These are phyloP conservation scores for Amblyopsis hoosieri DNA, from an alignment of 2,797 vertebrate genomes.

Conservation along the genomic window DNA sequence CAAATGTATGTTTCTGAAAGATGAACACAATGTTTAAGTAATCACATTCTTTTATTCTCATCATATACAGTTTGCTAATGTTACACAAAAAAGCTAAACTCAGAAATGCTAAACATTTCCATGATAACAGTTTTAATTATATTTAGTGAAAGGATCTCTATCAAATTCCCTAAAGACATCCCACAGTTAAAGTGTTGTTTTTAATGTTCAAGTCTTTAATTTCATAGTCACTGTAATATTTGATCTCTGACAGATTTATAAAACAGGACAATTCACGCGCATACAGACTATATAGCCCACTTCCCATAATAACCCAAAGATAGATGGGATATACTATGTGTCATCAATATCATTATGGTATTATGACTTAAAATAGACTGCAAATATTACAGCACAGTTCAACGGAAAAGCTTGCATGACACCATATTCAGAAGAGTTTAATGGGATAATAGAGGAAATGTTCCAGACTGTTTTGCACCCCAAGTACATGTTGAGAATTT, in stretches of 20 bases:
- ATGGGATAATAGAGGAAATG: constrained; percentile 31
- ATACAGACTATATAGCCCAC: no score
- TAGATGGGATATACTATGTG: no score
- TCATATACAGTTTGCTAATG: constrained; percentile 19
- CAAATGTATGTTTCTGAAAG: constrained; percentile 28
- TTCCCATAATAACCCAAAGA: no score
- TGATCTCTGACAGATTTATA: no score
- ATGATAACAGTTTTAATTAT: constrained; percentile 34
- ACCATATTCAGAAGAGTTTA: constrained; percentile 14
- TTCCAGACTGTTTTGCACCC: no score
- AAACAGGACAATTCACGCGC: no score
- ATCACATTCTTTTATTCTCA: no score
- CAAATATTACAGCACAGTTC: constrained; percentile 4
- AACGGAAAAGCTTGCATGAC: constrained; percentile 52
- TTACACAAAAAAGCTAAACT: no score
- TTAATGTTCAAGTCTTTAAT: constrained; percentile 33
- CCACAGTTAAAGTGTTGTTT: constrained; percentile 22
- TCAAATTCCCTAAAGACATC: constrained; percentile 27
- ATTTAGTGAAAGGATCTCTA: constrained; percentile 29
- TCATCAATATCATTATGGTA: no score
- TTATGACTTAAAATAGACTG: no score
- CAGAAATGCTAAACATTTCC: not conserved
- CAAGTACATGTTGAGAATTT: no score
- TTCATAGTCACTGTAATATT: not conserved
- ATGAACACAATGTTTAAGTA: not conserved